These are phyloP conservation scores for Eublepharis macularius DNA, from an alignment of 2,113 vertebrate genomes.

Conservation along the genomic window DNA sequence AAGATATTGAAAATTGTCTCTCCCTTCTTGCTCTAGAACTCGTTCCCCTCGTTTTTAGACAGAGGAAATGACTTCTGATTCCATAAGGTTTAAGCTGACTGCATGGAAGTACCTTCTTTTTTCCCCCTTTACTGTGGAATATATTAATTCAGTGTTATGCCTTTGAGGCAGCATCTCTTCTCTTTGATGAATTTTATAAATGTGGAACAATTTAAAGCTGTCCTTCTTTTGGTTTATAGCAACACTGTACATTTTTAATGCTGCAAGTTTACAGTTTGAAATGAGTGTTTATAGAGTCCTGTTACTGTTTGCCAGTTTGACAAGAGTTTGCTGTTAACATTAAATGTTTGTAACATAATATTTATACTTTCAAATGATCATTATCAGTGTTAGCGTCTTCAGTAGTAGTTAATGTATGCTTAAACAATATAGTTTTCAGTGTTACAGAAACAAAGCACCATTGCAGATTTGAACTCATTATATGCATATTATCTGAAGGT, in stretches of 20 bases:
- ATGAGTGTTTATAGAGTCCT: slow-evolving; percentile 32
- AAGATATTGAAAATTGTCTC: too few species aligned
- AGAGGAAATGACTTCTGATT: neutral
- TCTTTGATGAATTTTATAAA: slow-evolving; percentile 14
- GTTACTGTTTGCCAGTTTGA: slow-evolving; percentile 37
- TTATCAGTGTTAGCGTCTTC: slow-evolving; percentile 13
- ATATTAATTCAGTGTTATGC: slow-evolving; percentile 2
- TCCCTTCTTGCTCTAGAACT: too few species aligned
- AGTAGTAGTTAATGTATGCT: slow-evolving; percentile 32
- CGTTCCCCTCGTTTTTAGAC: neutral
- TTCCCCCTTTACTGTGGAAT: accelerated
- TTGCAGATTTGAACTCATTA: slow-evolving; percentile 49
- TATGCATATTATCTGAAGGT: slow-evolving; percentile 39
- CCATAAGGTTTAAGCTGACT: neutral
- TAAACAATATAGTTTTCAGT: slow-evolving; percentile 48
- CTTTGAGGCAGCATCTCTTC: neutral
- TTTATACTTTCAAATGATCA: slow-evolving; percentile 43
- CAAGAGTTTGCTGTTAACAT: slow-evolving; percentile 44
- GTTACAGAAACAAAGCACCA: slow-evolving; percentile 30
- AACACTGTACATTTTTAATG: slow-evolving; percentile 45
- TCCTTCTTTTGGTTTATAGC: neutral
- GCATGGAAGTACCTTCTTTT: neutral
- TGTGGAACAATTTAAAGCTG: neutral
- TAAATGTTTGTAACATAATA: slow-evolving; percentile 46
- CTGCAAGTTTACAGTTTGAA: slow-evolving; percentile 50